These are phyloP conservation scores for Narcine bancroftii DNA, from an alignment of 2,113 vertebrate species.

Conservation along the genomic window DNA sequence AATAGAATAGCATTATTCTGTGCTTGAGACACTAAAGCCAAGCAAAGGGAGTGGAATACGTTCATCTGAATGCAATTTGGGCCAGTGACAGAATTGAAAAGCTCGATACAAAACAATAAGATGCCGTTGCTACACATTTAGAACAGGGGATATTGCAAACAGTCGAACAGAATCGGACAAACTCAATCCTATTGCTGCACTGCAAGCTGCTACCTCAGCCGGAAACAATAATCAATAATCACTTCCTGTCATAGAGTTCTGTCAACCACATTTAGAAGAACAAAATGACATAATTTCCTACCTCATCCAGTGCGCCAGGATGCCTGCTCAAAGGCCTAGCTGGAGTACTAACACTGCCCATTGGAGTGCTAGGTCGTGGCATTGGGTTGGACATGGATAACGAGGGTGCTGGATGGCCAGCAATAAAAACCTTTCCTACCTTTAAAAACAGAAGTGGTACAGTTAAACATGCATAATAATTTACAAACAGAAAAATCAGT, in stretches of 20 bases:
- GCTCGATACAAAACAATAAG: not conserved
- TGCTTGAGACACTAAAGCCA: not conserved
- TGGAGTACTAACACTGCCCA: conserved; percentile 75
- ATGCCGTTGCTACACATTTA: not conserved
- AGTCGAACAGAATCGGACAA: too few relatives aligned
- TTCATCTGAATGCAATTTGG: not conserved
- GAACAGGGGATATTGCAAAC: too few relatives aligned
- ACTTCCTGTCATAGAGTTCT: not conserved
- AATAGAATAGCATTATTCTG: not conserved
- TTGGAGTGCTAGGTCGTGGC: conserved; percentile 63
- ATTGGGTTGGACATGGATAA: conserved; percentile 66
- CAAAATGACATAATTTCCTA: conserved; percentile 43
- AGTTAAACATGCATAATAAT: too few relatives aligned
- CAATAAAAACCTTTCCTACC: conserved; percentile 93
- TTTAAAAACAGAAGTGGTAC: conserved; percentile 43
- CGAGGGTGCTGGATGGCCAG: conserved; percentile 71
- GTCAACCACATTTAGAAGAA: not conserved
- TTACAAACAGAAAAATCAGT: not conserved
- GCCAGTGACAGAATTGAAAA: not conserved
- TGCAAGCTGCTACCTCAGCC: not conserved
- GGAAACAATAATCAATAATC: not conserved
- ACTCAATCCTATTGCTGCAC: not conserved
- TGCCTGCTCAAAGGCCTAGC: conserved; percentile 68
- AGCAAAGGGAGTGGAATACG: not conserved
- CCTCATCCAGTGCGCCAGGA: conserved; percentile 77